phyloP scores from a whole-genome alignment of 1,140 invertebrate genomes.

The Drosophila watanabei region DNA sequence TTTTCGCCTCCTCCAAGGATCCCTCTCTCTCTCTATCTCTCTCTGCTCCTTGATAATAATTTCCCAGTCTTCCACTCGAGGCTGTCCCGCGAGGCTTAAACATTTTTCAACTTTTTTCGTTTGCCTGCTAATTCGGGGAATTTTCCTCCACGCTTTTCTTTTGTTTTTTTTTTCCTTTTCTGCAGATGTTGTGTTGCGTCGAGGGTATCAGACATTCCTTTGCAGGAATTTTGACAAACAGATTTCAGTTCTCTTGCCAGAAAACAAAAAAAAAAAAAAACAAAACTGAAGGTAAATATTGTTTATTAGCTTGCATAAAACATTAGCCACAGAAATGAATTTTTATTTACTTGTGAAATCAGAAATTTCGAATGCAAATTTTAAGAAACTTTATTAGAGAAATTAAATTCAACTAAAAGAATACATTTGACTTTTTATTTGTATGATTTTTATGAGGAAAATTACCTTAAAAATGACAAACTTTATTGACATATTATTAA shows the following conservation, averaged over 20 bases:
- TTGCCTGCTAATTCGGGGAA: conserved; percentile 10
- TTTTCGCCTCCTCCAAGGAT: conserved; percentile 25
- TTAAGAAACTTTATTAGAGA: not conserved
- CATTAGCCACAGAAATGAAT: not conserved
- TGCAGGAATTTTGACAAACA: conserved; percentile 12
- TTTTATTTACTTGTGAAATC: not conserved
- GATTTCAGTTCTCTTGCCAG: not conserved
- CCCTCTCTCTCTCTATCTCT: not conserved
- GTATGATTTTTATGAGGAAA: not conserved
- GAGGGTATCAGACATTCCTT: conserved; percentile 12
- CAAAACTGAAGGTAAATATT: conserved; percentile 2
- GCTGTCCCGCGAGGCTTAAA: conserved; percentile 25
- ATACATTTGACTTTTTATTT: not conserved
- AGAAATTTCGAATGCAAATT: not conserved
- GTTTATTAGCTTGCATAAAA: conserved; percentile 13
- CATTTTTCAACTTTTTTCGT: conserved; percentile 53
- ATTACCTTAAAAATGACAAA: not conserved
- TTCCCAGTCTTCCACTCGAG: not conserved
- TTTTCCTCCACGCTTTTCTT: conserved; percentile 8
- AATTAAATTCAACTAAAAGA: not conserved
- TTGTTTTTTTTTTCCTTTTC: conserved; percentile 2
- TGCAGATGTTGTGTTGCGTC: conserved; percentile 12
- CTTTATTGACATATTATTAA: not conserved
- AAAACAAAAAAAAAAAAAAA: not conserved
- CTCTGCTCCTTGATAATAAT: conserved; percentile 29